Base-by-base conservation (phyloP, 2,888 invertebrate species). In the Criorhina ranunculi region DNA sequence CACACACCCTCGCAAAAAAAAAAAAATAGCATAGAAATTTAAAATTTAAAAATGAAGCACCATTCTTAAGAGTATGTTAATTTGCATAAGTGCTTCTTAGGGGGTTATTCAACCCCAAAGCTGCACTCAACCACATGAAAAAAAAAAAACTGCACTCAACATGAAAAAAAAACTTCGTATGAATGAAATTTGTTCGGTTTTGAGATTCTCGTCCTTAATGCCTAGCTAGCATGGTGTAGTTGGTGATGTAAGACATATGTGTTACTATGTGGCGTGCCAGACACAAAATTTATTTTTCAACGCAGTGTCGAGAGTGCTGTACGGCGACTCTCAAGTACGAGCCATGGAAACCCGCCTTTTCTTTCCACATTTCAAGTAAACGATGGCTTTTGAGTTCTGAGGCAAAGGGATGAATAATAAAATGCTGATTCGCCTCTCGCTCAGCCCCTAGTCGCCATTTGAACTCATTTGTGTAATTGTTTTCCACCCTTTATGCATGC, bases 401-500 rank as follows among this genome's bases (percentile, higher is more conserved):
- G 17, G 17, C 40, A 42, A 57, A 9, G 59, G 59, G 40, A 67
- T 67, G 76, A 49, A 76, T 67, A 67, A 44, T 59, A 60, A 67
- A 76, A 76, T 40, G 59, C 37, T 31, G 37, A 24, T 24, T 42
- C 73, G 1, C n/a, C 9, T 12, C 44, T 35, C 42, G n/a, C 40
- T n/a, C 29, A 37, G 7, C 60, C 46, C 73, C 62, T 19, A 19
- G 70, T 66, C 69, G 60, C 51, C 64, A 59, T 82, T 82, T 77
- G 66, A 72, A 77, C 77, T 82, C 77, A 82, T 82, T 82, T 77
- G 72, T 77, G 66, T 82, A 82, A 82, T 82, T 82, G 82, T 82
- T 72, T 77, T 77, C 17, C 24, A 72, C 72, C 70, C 77, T 70
- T 59, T 66, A 46, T 76, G 77, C 49, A 72, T 75, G 60, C 55